Conservation (phyloP, 2,888 invertebrate genomes). For the Perithous albicinctus region DNA sequence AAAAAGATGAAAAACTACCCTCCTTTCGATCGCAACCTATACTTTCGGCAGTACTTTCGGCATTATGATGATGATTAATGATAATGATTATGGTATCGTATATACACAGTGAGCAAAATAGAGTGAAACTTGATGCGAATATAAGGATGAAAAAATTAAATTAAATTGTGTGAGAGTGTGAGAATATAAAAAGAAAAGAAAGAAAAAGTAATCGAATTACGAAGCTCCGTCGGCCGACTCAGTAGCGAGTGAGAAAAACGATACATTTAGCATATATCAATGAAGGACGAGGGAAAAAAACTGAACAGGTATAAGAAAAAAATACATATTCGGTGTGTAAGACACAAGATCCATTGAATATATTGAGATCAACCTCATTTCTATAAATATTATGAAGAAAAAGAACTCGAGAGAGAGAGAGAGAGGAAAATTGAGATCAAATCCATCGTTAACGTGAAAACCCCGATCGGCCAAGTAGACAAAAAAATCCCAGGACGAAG, state of each 20-base stretch:
- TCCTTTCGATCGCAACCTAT: constrained; percentile 68
- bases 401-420: constrained; percentile 13
- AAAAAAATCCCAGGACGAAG: constrained; percentile 48
- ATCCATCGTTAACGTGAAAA: constrained; percentile 63
- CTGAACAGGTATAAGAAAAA: too few species aligned
- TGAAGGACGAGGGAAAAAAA: constrained; percentile 1
- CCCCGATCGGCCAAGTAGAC: constrained; percentile 62
- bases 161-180: constrained; percentile 70
- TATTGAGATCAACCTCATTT: constrained; percentile 35
- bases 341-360: constrained; percentile 34
- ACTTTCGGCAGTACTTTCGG: constrained; percentile 71
- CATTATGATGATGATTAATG: constrained; percentile 66
- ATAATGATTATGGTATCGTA: constrained; percentile 66
- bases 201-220: constrained; percentile 72
- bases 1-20: constrained; percentile 57
- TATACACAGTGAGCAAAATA: constrained; percentile 59
- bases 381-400: constrained; percentile 33
- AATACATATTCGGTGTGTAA: too few species aligned
- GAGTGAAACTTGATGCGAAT: constrained; percentile 59
- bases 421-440: constrained; percentile 21
- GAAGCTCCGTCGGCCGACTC: constrained; percentile 83
- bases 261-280: constrained; percentile 55
- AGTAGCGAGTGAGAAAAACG: constrained; percentile 75
- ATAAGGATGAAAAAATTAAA: constrained; percentile 46
- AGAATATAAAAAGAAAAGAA: constrained; percentile 71